These are phyloP conservation scores for Molanna angustata DNA, from an alignment of 2,888 invertebrate species.

Conservation along the genomic window DNA sequence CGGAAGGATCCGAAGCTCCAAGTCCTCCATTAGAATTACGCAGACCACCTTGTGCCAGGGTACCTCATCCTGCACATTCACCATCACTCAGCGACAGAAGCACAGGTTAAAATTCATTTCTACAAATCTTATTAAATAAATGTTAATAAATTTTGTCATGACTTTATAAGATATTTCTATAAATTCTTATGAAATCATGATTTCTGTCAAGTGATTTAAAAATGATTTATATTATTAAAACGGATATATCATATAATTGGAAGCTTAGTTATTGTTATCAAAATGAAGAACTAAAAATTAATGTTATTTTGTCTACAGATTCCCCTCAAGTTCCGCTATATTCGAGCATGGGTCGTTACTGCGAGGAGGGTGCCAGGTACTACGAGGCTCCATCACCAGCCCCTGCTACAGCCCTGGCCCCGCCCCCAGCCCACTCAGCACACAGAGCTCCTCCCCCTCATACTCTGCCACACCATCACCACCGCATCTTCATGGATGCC, in stretches of 20 bases:
- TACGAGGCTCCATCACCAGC: conserved; percentile 54
- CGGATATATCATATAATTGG: no score
- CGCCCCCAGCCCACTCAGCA: conserved; percentile 17
- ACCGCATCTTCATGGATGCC: conserved; percentile 24
- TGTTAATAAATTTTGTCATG: no score
- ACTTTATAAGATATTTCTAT: no score
- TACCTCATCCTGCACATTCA: conserved; percentile 67
- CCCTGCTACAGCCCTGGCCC: conserved; percentile 37
- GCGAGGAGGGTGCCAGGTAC: conserved; percentile 49
- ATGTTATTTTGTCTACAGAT: conserved; percentile 42
- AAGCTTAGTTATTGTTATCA: conserved; percentile 6
- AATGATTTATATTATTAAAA: no score
- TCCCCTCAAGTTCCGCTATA: conserved; percentile 70
- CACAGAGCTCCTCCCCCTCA: conserved; percentile 13
- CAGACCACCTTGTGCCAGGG: conserved; percentile 58
- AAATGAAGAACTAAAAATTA: not conserved
- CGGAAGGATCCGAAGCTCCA: conserved; percentile 60
- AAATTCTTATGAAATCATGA: no score
- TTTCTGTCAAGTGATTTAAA: no score
- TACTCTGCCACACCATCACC: conserved; percentile 13
- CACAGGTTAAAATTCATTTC: conserved; percentile 49
- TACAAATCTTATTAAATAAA: conserved; percentile 1
- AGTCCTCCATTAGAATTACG: conserved; percentile 74
- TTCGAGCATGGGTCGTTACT: conserved; percentile 50
- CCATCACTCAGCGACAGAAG: conserved; percentile 67